These are phyloP conservation scores for Nephrotoma guestfalica DNA, from an alignment of 2,888 invertebrate genomes.

Conservation along the genomic window DNA sequence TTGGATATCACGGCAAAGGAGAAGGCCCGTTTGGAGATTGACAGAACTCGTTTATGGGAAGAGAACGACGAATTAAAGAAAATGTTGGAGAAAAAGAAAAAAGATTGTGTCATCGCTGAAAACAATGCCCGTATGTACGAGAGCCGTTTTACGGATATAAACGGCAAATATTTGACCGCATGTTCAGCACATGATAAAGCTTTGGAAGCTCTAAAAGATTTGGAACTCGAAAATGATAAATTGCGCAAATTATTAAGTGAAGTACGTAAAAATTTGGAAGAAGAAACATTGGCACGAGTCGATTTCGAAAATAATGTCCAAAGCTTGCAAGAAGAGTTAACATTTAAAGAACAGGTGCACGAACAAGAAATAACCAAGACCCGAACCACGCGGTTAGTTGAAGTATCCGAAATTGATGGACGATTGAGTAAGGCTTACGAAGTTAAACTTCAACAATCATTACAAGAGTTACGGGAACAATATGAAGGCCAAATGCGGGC, in stretches of 20 bases:
- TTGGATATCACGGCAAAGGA: constrained; percentile 87
- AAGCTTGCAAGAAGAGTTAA: constrained; percentile 78
- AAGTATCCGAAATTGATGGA: constrained; percentile 90
- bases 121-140: constrained; percentile 42
- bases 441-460: constrained; percentile 75
- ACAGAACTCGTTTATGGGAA: constrained; percentile 72
- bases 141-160: constrained; percentile 49
- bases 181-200: constrained; percentile 69
- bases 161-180: constrained; percentile 62
- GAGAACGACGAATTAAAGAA: constrained; percentile 70
- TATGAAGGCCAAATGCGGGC: constrained; percentile 80
- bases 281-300: constrained; percentile 84
- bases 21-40: constrained; percentile 86
- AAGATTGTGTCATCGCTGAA: constrained; percentile 28
- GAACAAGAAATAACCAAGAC: constrained; percentile 84
- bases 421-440: constrained; percentile 90
- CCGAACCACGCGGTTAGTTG: constrained; percentile 71
- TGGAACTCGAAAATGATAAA: constrained; percentile 60
- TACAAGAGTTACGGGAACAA: constrained; percentile 83
- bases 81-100: constrained; percentile 37
- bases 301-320: constrained; percentile 90
- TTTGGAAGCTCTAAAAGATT: constrained; percentile 58
- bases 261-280: constrained; percentile 77
- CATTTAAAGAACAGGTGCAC: constrained; percentile 76
- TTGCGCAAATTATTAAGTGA: constrained; percentile 64